Percentiles rank a stretch among this genome's conserved stretches.
Evolutionary conservation across 2,888 invertebrate species (phyloP).

Genomic region (Papilio gigon): DNA sequence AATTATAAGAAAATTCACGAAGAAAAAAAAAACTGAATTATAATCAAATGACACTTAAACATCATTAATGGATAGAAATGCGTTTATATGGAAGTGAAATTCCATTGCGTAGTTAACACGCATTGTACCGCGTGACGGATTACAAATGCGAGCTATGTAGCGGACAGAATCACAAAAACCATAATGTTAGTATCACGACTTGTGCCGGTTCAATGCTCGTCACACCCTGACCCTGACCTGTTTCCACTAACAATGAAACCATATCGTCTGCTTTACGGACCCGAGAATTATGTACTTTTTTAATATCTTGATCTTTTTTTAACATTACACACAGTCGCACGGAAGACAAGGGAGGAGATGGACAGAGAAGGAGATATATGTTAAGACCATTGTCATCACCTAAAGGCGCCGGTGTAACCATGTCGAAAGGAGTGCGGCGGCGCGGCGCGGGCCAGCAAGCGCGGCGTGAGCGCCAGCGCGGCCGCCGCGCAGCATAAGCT

Average conservation of each 20-base stretch:
- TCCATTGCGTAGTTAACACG: conserved; percentile 4
- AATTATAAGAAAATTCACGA: no score
- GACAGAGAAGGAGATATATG: no score
- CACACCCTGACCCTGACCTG: conserved; percentile 34
- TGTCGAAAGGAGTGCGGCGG: conserved; percentile 86
- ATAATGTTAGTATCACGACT: conserved; percentile 13
- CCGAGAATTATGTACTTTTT: not conserved
- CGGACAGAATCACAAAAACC: conserved; percentile 3
- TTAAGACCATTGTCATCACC: conserved; percentile 68
- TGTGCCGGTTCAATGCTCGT: conserved; percentile 38
- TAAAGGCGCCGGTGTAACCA: conserved; percentile 85
- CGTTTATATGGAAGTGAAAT: conserved; percentile 10
- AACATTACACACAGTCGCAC: no score
- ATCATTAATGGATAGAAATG: not conserved
- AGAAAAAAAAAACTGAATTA: no score
- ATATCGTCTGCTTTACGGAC: not conserved
- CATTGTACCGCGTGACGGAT: conserved; percentile 11
- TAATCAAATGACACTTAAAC: conserved; percentile 2
- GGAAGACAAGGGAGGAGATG: no score
- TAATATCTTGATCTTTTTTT: no score
- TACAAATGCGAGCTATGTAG: conserved; percentile 16
- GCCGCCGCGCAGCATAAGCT: conserved; percentile 85
- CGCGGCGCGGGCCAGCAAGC: conserved; percentile 85
- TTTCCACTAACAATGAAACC: not conserved
- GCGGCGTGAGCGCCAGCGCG: conserved; percentile 85